Base-by-base conservation (phyloP, 2,113 vertebrate species). In the Eupsittula cactorum region DNA sequence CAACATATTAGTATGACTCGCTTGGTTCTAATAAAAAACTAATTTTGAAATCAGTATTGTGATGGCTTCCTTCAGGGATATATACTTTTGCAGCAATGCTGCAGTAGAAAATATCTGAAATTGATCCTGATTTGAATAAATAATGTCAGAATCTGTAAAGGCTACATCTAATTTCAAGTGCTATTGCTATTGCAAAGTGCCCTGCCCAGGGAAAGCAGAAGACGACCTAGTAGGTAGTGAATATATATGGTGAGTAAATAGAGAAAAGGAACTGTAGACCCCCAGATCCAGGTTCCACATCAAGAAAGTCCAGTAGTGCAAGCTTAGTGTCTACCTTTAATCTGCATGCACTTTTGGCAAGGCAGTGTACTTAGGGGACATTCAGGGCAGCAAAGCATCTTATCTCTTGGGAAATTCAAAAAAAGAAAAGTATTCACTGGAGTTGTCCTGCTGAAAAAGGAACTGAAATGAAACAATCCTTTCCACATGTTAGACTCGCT, bases 1-100 rank as follows among this genome's bases (percentile, higher is more conserved):
- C 21, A 88, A 46, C 1, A 4, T 13, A 16, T 31, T 0, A 0
- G 6, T 68, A 49, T 63, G 42, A 68, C 16, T 78, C 0, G 0
- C 10, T 79, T 41, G 31, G 27, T 92, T 85, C 31, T 64, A 91
- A 79, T 44, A 64, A 82, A 82, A 67, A 67, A 6, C 6, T 15
- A 4, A 35, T 69, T 75, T 81, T 82, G 23, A 44, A 79, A 46
- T 41, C 23, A 35, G 4, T 35, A 27, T 21, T 53, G 33, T 68
- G 50, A 47, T 52, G 23, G 6, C 39, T 86, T 3, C 21, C 7
- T 70, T 78, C 63, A 60, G 60, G 46, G 17, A 39, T 8, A 49
- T 63, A 10, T 5, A 44, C 6, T 79, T 89, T 42, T 55, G 15
- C 16, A 71, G 12, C 2, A 3, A n/a, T 21, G 17, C 23, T 64